A percentile compares a stretch with the other conserved stretches of the same genome.
Conservation (phyloP, 35 echinoderm and acorn worm genomes). For the Lytechinus pictus region DNA sequence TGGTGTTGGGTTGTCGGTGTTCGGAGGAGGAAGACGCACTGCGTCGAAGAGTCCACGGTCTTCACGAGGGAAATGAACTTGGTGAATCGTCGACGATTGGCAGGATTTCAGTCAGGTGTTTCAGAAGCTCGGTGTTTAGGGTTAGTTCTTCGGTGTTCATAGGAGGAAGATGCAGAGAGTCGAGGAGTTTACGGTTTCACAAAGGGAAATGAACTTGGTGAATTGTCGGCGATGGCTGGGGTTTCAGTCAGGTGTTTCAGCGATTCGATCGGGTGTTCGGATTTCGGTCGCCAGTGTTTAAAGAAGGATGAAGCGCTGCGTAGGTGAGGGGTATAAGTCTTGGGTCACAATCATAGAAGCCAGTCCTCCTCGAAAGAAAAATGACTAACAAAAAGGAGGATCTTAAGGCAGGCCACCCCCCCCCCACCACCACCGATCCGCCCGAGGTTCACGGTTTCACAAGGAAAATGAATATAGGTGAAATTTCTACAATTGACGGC, state of each 20-base stretch:
- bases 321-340: neutral
- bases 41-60: neutral
- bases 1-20: neutral
- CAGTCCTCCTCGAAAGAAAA: too few species aligned
- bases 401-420: too few species aligned
- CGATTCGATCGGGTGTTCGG: neutral
- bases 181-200: neutral
- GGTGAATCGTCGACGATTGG: neutral
- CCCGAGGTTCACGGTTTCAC: too few species aligned
- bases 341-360: too few species aligned
- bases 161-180: neutral
- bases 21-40: neutral
- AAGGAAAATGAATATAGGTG: too few species aligned
- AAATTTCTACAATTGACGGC: too few species aligned
- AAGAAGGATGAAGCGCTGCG: neutral
- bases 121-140: neutral
- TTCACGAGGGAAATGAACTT: neutral
- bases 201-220: neutral
- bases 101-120: neutral
- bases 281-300: neutral
- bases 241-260: neutral
- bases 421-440: too few species aligned
- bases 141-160: neutral
- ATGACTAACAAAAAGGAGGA: too few species aligned
- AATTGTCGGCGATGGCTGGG: neutral